Evolutionary conservation across 2,797 vertebrate genomes (phyloP), one percentile per base, ranked within the genome.

Genomic region (Chelon auratus): DNA sequence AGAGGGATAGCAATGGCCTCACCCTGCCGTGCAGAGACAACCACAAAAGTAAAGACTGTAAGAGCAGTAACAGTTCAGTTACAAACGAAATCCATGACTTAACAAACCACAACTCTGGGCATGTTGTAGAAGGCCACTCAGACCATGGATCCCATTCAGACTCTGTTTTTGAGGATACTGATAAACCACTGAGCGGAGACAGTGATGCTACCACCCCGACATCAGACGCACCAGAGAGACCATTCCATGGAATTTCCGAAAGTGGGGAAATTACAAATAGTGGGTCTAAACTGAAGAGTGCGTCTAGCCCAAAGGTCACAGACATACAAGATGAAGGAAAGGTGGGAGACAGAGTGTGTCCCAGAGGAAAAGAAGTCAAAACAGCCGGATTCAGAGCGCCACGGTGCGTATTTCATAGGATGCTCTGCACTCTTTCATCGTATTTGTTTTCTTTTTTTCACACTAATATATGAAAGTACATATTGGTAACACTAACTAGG

Each of bases 291-390:
- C 70, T 18, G 39, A 84, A 70, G 50, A 77, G 48, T 75, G 75
- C 72, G 15, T 80, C 77, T 8, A 73, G 62, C 9, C 11, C 68
- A 13, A 83, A 85, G 52, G 50, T 15, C 18, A 33, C 68, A 14
- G 78, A 78, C 10, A 86, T 83, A 62, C 83, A 3, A 47, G 79
- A 86, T 55, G 83, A 70, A 53, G 89, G 77, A 62, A 93, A 87
- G 71, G 68, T 61, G 0, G 91, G 92, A 65, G 92, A 91, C 40
- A 82, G 72, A 78, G 82, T 86, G 36, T 88, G 87, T 79, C 86
- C 93, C 2, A 86, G 84, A 82, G 93, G 89, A 77, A 95, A 93
- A 68, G 93, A 94, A 56, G 88, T 93, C 10, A 95, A 93, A 89
- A 86, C 87, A 0, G 90, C 91, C 13, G 94, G 90, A 86, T 93